These are phyloP conservation scores for Ceramica pisi DNA, from an alignment of 2,888 invertebrate species.

Conservation along the genomic window DNA sequence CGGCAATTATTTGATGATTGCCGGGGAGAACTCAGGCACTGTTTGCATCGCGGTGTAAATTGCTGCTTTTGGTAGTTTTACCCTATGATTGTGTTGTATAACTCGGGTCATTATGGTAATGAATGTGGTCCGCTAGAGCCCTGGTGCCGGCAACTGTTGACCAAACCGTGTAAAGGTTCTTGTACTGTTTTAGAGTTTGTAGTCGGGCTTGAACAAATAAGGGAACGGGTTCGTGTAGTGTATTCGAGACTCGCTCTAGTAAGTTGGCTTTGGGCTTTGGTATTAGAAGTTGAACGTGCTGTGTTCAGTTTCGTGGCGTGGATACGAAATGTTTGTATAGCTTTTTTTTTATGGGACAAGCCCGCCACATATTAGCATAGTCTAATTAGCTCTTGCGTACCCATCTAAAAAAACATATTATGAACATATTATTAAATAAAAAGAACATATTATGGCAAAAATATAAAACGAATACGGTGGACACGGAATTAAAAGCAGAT, in stretches of 20 bases:
- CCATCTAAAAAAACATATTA: too few species aligned
- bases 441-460: too few species aligned
- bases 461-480: too few species aligned
- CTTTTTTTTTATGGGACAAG: too few species aligned
- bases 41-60: slow-evolving; percentile 60
- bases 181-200: slow-evolving; percentile 49
- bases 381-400: too few species aligned
- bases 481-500: too few species aligned
- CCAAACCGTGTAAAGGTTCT: slow-evolving; percentile 50
- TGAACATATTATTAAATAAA: too few species aligned
- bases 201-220: slow-evolving; percentile 43
- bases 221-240: slow-evolving; percentile 28
- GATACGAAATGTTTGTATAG: not conserved
- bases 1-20: slow-evolving; percentile 73
- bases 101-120: slow-evolving; percentile 69
- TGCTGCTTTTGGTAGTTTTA: slow-evolving; percentile 67
- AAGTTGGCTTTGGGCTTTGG: slow-evolving; percentile 21
- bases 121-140: slow-evolving; percentile 46
- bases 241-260: slow-evolving; percentile 13
- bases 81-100: slow-evolving; percentile 70
- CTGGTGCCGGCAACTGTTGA: slow-evolving; percentile 16
- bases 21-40: slow-evolving; percentile 41
- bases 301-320: not conserved
- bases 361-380: too few species aligned
- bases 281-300: not conserved